Percentiles rank a stretch among this genome's conserved stretches.
These are phyloP conservation scores for Drosophila pseudotalamancana DNA, from an alignment of 2,888 invertebrate genomes.

Conservation along the genomic window DNA sequence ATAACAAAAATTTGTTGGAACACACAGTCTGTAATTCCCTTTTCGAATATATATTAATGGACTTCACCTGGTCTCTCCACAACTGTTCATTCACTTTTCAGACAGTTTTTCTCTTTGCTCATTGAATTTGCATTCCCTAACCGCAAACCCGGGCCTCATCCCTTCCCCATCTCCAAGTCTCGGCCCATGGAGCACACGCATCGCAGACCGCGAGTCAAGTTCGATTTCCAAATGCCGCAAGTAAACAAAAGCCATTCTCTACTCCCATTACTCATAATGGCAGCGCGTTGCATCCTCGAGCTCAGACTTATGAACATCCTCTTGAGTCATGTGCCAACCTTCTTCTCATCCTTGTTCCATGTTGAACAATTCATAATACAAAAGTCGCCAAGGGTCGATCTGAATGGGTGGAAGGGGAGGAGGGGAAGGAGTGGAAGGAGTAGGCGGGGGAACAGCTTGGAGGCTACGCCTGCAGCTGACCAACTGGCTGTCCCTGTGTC, in stretches of 20 bases:
- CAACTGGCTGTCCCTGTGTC: conserved; percentile 18
- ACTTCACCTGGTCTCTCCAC: too few species aligned
- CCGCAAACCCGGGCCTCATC: too few species aligned
- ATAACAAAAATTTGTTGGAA: too few species aligned
- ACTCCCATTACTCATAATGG: conserved; percentile 74
- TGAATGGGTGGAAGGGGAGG: not conserved
- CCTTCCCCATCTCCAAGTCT: too few species aligned
- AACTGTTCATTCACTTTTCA: too few species aligned
- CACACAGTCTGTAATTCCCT: too few species aligned
- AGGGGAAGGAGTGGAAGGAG: not conserved
- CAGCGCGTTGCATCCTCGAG: conserved; percentile 48
- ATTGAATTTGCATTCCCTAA: conserved; percentile 4
- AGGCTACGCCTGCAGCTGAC: conserved; percentile 39
- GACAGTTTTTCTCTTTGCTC: too few species aligned
- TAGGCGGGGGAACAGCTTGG: conserved; percentile 2
- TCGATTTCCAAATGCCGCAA: conserved; percentile 57
- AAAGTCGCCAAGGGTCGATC: conserved; percentile 44
- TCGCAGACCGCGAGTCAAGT: conserved; percentile 1
- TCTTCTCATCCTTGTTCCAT: conserved; percentile 35
- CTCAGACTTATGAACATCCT: conserved; percentile 10
- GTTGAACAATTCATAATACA: conserved; percentile 69
- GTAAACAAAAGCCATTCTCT: conserved; percentile 77
- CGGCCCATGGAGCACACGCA: conserved; percentile 51
- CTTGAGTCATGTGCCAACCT: not conserved
- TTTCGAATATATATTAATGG: too few species aligned